Conservation (phyloP, 2,113 vertebrate species). For the Corvus cornix region DNA sequence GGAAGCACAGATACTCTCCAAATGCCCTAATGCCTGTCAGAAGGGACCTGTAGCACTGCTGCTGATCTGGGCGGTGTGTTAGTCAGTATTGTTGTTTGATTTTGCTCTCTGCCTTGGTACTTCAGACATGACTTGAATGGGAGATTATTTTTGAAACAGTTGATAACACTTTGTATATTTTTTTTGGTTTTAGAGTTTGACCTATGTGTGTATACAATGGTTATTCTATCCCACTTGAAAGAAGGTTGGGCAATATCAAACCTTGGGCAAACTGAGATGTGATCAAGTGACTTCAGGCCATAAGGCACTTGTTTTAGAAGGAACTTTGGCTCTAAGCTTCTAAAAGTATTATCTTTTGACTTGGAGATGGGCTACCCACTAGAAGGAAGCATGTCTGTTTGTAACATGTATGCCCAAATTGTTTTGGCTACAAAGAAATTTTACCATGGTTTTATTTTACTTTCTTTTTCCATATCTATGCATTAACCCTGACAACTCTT, state of each 20-base stretch:
- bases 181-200: not conserved
- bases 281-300: not conserved
- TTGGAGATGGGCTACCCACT: not conserved
- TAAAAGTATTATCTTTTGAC: not conserved
- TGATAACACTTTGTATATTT: not conserved
- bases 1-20: not conserved
- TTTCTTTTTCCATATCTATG: not conserved
- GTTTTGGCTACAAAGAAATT: not conserved
- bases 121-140: slow-evolving; percentile 35
- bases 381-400: not conserved
- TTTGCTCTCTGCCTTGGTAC: slow-evolving; percentile 52
- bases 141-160: slow-evolving; percentile 25
- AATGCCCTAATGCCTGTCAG: slow-evolving; percentile 11
- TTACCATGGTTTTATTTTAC: not conserved
- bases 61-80: slow-evolving; percentile 9
- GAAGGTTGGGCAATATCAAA: not conserved
- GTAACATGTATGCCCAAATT: not conserved
- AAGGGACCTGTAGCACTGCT: slow-evolving; percentile 33
- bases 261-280: not conserved
- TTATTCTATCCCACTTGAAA: not conserved
- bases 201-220: not conserved
- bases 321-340: not conserved
- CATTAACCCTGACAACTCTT: slow-evolving; percentile 11
- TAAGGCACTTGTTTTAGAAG: not conserved
- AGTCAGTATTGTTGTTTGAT: slow-evolving; percentile 43